A percentile compares a stretch with the other conserved stretches of the same genome.
These are phyloP conservation scores for Blastomussa wellsi DNA, from an alignment of 92 coral and sea anemone genomes.

Conservation along the genomic window DNA sequence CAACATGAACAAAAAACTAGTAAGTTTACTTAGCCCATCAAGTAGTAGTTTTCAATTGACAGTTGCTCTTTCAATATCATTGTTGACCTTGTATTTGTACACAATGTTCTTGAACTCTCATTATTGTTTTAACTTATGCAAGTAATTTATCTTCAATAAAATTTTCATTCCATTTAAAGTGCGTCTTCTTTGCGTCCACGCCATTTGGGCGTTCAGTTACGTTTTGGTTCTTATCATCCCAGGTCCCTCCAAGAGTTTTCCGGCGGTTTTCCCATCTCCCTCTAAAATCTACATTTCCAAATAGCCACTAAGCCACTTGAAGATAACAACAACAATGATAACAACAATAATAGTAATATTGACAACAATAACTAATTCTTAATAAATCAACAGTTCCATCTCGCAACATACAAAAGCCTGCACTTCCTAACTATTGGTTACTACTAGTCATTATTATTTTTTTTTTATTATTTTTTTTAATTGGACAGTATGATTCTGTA, in stretches of 20 bases:
- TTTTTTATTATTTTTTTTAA: no score
- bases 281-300: conserved; percentile 14
- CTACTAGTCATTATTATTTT: conserved; percentile 8
- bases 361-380: conserved; percentile 8
- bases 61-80: no score
- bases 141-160: no score
- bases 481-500: background rate
- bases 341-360: conserved; percentile 6
- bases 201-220: conserved; percentile 20
- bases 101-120: no score
- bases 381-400: conserved; percentile 40
- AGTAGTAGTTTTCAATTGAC: no score
- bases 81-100: no score
- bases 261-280: conserved; percentile 28
- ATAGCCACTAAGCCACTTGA: conserved; percentile 15
- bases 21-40: no score
- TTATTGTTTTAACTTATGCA: no score
- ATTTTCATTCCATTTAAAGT: conserved; percentile 29
- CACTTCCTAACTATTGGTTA: conserved; percentile 38
- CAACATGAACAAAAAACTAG: no score
- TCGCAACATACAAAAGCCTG: conserved; percentile 29
- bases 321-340: background rate
- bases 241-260: conserved; percentile 31
- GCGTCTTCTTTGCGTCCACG: conserved; percentile 20
- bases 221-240: conserved; percentile 32